These are phyloP conservation scores for Acropora tenuis DNA, from an alignment of 64 coral and sea anemone genomes.

Conservation along the genomic window DNA sequence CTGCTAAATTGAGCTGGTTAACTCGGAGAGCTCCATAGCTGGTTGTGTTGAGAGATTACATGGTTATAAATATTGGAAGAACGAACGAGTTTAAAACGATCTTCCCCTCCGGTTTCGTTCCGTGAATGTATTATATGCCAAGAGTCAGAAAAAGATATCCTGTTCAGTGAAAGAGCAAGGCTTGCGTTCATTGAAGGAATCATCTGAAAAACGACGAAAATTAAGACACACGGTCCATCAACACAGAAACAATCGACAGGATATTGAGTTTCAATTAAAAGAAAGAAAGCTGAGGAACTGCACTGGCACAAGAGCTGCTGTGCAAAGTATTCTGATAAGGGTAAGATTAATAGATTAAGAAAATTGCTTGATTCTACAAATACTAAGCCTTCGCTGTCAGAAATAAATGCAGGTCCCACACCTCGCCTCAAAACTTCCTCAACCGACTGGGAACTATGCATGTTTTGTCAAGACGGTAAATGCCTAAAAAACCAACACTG, in stretches of 20 bases:
- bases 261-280: slow-evolving; percentile 1
- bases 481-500: not conserved
- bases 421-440: not conserved
- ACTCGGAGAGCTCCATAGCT: not conserved
- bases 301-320: slow-evolving; percentile 55
- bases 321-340: not conserved
- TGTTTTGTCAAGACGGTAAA: not conserved
- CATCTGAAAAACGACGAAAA: not conserved
- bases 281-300: slow-evolving; percentile 27
- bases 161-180: not conserved
- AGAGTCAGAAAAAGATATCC: not conserved
- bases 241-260: slow-evolving; percentile 19
- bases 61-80: not conserved
- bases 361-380: not conserved
- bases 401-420: not conserved
- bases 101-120: not conserved
- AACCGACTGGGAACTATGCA: not conserved
- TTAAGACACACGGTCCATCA: slow-evolving; percentile 14
- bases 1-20: not conserved
- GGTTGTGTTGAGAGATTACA: not conserved
- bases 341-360: not conserved
- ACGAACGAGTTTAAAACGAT: not conserved
- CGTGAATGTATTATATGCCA: not conserved
- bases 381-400: not conserved
- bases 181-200: not conserved